These are phyloP conservation scores for Oryzias melastigma DNA, from an alignment of 2,113 vertebrate species.

Conservation along the genomic window DNA sequence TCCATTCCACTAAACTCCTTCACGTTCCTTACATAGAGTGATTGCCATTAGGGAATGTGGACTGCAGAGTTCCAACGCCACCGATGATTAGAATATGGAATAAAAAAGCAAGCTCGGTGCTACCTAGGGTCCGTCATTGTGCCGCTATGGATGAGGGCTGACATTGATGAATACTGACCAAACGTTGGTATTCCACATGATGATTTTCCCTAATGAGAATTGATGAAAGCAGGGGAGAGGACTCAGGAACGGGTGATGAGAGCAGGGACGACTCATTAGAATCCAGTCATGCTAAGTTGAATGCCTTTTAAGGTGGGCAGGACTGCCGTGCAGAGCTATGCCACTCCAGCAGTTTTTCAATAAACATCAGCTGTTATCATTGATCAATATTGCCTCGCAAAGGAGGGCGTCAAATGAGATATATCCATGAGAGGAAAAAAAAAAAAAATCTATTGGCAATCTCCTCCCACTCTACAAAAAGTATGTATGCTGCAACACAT, in stretches of 20 bases:
- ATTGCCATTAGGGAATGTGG: conserved; percentile 67
- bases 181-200: conserved; percentile 80
- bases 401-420: conserved; percentile 46
- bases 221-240: conserved; percentile 71
- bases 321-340: conserved; percentile 41
- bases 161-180: conserved; percentile 81
- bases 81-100: conserved; percentile 68
- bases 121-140: conserved; percentile 69
- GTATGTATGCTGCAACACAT: conserved; percentile 27
- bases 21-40: conserved; percentile 72
- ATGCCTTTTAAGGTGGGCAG: conserved; percentile 59
- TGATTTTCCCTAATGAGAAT: conserved; percentile 82
- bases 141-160: conserved; percentile 64
- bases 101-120: conserved; percentile 72
- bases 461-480: conserved; percentile 39
- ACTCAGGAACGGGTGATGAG: conserved; percentile 67
- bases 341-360: conserved; percentile 56
- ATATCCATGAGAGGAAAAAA: conserved; percentile 37
- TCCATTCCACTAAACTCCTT: conserved; percentile 67
- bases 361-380: conserved; percentile 52
- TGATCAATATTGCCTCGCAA: conserved; percentile 48
- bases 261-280: conserved; percentile 70
- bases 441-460: conserved; percentile 48
- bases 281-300: conserved; percentile 67
- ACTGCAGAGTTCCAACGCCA: conserved; percentile 55